Evolutionary conservation across 2,888 invertebrate species (phyloP), one percentile per base, ranked within the genome.

Genomic region (Cephus rjabovi): DNA sequence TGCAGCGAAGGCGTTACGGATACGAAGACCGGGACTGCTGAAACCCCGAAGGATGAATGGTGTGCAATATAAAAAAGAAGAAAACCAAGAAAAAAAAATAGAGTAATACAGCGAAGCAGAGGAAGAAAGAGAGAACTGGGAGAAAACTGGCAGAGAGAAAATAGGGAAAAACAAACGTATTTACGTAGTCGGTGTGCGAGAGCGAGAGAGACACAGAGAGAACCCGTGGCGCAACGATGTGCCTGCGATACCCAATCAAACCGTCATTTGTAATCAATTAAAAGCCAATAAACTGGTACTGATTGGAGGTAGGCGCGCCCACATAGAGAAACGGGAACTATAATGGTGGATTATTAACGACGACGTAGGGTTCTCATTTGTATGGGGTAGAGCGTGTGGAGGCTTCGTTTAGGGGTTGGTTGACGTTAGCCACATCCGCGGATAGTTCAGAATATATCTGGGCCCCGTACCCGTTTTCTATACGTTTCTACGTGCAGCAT

Each of bases 241-340:
- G 56, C 56, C 34, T 75, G 75, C 75, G 34, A 40, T 30, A 82
- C 84, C 89, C 89, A 90, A 90, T 90, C 89, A 88, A 89, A 88
- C 86, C 87, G 88, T 88, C 90, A 90, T 91, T 91, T 90, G 90
- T 91, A 90, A 90, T 91, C 90, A 90, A 91, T 91, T 90, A 90
- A 90, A 90, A 90, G 90, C 88, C 91, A 90, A 91, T 90, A 90
- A 91, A 88, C 88, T 84, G 83, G 82, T 83, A 87, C 87, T 89
- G 90, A 90, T 91, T 90, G 90, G 88, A 86, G 87, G 83, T 83
- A 86, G 86, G 84, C 86, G 85, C 82, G 84, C 80, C 76, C 79
- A 79, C 77, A 76, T 81, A 83, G 86, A 87, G 88, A 89, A 89
- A 87, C 85, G 86, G 83, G 87, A 85, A 89, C 89, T 88, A 90